Base-by-base conservation (phyloP, 2,888 invertebrate species). In the Leptogaster cylindrica region DNA sequence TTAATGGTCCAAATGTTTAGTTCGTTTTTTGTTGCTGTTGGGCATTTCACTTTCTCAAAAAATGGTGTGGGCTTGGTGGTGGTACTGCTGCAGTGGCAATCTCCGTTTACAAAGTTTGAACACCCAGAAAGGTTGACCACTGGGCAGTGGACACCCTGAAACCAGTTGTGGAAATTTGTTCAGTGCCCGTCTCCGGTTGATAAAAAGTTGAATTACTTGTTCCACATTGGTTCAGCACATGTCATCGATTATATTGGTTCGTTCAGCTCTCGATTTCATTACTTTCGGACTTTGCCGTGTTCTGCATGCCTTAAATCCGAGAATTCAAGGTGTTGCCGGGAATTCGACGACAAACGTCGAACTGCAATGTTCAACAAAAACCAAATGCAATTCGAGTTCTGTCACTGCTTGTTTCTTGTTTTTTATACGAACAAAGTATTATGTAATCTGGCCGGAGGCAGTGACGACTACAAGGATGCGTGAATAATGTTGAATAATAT, bases 151-250 rank as follows among this genome's bases (percentile, higher is more conserved):
- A 25, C 6, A n/a, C n/a, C n/a, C n/a, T n/a, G n/a, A n/a, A n/a
- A n/a, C n/a, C n/a, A n/a, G n/a, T n/a, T n/a, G n/a, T n/a, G n/a
- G n/a, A n/a, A n/a, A n/a, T n/a, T n/a, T n/a, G n/a, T n/a, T n/a
- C n/a, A n/a, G n/a, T n/a, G n/a, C n/a, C n/a, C n/a, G n/a, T n/a
- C n/a, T 18, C 5, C 20, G 20, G 18, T 10, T 46, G 46, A n/a
- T n/a, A n/a, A 61, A 63, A 65, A 27, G 39, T 50, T n/a, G 50
- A 51, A 28, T 25, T 39, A 65, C 65, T 65, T 18, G 65, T 65
- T 65, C 48, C 23, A 48, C 14, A 39, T 65, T 27, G 51, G 23
- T 39, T 27, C 65, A 25, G 39, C 36, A 36, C 39, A 51, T 65
- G 50, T 44, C 61, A 61, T 61, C 61, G 18, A 27, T 55, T 44